Base-by-base conservation (phyloP, 2,888 invertebrate genomes). In the Thera obeliscata region DNA sequence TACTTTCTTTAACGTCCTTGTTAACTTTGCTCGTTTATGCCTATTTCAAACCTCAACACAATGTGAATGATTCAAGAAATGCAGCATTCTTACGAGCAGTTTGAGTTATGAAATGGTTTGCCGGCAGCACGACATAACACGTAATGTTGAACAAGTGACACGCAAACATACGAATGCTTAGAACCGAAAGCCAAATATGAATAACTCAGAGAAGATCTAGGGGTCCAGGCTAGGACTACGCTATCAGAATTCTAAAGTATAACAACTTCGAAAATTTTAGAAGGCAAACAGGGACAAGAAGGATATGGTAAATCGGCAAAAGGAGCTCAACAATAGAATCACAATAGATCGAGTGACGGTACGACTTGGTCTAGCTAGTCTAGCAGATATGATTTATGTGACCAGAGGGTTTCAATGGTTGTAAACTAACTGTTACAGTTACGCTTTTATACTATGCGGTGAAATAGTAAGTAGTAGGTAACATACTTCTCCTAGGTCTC, bases 61-160 rank as follows among this genome's bases (percentile, higher is more conserved):
- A 38, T 59, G 38, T 55, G 12, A 64, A 56, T 43, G 49, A 56
- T 49, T 56, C 41, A 55, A 52, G 38, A 41, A 12, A 8, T 56
- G 41, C 48, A 50, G 49, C 3, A 43, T 59, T 67, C 63, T 67
- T 59, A 63, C 46, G 55, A 62, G 59, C 59, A 48, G 38, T 35
- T 55, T 43, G 56, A 48, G 63, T 69, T 64, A 69, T 66, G 61
- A 61, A 66, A 66, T 41, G 38, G 56, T 60, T 56, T 48, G 52
- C 56, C n/a, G 60, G 46, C n/a, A 61, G 54, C 48, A 63, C 55
- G 61, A 41, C 48, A n/a, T n/a, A n/a, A n/a, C n/a, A 63, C 57
- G 63, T 63, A 57, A 63, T 59, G 59, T 64, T 67, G 43, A 64
- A 67, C 60, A 64, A 60, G 59, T 46, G 52, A 67, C 60, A 56